Evolutionary conservation across 2,113 vertebrate genomes (phyloP), one percentile per base, ranked within the genome.

Genomic region (Cyanoliseus patagonus): DNA sequence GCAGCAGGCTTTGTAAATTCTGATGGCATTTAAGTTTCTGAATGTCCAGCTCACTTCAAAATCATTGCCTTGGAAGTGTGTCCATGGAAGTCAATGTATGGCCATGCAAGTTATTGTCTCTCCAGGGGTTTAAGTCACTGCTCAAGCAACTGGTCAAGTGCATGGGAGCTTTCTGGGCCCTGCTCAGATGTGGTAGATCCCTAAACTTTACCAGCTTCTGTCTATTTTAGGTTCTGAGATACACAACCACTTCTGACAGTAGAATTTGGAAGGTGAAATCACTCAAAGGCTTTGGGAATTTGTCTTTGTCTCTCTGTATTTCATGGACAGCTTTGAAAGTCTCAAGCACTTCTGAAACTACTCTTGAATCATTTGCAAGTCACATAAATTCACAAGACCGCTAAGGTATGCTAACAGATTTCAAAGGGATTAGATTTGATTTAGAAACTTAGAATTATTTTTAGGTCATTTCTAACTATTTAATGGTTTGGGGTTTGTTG

Each of bases 101-200:
- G 52, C 20, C 69, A 12, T 66, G 23, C 11, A 69, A 27, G 14
- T 39, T 66, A 27, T 41, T 78, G 30, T 55, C 35, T 33, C 35
- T 33, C 53, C 11, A 14, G 4, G 44, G 39, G 10, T 28, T 76
- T 33, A 51, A 62, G 28, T 51, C 35, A 39, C 24, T 13, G 37
- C 31, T 81, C 55, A 41, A 77, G 63, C 7, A 7, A 44, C 9
- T 23, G 46, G 24, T 35, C 22, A 51, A 82, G 52, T 15, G 16
- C 6, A 16, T 2, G 6, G 41, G 52, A 0, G 0, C 15, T 77
- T 46, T 73, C 33, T 57, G 53, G 20, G 28, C 5, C 1, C 25
- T 52, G 42, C 28, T 63, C 25, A 47, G 76, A 59, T 30, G 25
- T 30, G 30, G 37, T 37, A 42, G 69, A 37, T 25, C 57, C 44